A percentile compares a stretch with the other conserved stretches of the same genome.
These are phyloP conservation scores for Stramonita haemastoma DNA, from an alignment of 2,888 invertebrate species.

Conservation along the genomic window DNA sequence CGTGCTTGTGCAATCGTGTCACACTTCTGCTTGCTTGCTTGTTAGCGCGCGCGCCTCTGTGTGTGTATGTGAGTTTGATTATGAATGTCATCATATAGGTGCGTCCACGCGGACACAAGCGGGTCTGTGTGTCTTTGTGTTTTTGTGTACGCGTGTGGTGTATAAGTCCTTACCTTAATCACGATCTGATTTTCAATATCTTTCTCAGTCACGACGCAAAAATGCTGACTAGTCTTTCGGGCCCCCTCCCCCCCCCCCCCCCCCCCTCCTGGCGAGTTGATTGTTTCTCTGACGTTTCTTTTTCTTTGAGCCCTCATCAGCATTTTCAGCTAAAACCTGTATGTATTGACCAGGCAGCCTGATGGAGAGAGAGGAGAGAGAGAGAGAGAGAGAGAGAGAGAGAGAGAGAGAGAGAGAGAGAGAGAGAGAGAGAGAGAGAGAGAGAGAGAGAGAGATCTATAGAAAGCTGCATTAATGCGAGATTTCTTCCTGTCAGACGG, in stretches of 20 bases:
- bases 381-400: too few species aligned
- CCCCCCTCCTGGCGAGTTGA: too few species aligned
- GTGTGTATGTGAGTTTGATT: not conserved
- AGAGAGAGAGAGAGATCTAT: not conserved
- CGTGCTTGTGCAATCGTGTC: not conserved
- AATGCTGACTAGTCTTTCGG: too few species aligned
- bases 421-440: too few species aligned
- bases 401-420: too few species aligned
- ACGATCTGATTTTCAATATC: too few species aligned
- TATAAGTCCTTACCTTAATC: not conserved
- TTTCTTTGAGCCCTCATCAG: not conserved
- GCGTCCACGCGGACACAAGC: not conserved
- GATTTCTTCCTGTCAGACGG: too few species aligned
- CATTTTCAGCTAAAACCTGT: too few species aligned
- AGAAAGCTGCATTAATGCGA: not conserved
- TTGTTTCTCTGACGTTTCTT: not conserved
- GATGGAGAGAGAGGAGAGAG: not conserved
- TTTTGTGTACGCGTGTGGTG: not conserved
- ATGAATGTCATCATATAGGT: not conserved
- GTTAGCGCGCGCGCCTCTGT: not conserved
- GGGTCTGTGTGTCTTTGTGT: not conserved
- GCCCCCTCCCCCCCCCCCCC: too few species aligned
- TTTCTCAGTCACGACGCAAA: too few species aligned
- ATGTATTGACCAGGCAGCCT: not conserved
- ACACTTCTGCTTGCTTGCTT: not conserved